Percentiles rank a stretch among this genome's conserved stretches.
Conservation (phyloP, 2,797 vertebrate species). For the Danio jaintianensis region DNA sequence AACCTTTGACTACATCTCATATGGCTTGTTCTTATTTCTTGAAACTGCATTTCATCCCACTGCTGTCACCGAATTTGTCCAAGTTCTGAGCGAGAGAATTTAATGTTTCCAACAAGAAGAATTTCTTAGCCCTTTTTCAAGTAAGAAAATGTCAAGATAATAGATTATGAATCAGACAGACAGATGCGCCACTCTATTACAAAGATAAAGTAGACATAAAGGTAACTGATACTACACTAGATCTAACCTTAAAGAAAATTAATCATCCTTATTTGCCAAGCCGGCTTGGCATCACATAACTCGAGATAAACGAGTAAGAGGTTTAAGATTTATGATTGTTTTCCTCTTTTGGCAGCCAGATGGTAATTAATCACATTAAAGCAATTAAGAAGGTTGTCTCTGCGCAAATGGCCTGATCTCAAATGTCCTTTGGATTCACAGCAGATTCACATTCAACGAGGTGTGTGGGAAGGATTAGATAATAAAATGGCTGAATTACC, state of each 20-base stretch:
- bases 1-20: slow-evolving; percentile 1
- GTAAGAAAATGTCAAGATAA: neutral
- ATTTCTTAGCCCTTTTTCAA: neutral
- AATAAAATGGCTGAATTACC: neutral
- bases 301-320: slow-evolving; percentile 16
- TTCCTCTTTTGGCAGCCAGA: slow-evolving; percentile 31
- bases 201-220: neutral
- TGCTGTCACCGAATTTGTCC: neutral
- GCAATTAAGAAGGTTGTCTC: slow-evolving; percentile 43
- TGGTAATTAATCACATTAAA: slow-evolving; percentile 43
- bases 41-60: neutral
- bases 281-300: slow-evolving; percentile 5
- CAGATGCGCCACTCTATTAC: neutral
- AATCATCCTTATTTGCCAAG: slow-evolving; percentile 3
- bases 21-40: neutral
- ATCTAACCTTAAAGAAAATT: slow-evolving; percentile 6
- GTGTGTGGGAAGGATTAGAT: neutral
- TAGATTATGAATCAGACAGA: neutral
- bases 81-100: neutral
- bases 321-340: slow-evolving; percentile 38
- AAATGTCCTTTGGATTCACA: slow-evolving; percentile 1
- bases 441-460: neutral
- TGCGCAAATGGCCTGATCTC: slow-evolving; percentile 18
- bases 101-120: neutral
- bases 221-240: neutral